Conservation (phyloP, 2,888 invertebrate species). For the Leptopterna dolabrata region DNA sequence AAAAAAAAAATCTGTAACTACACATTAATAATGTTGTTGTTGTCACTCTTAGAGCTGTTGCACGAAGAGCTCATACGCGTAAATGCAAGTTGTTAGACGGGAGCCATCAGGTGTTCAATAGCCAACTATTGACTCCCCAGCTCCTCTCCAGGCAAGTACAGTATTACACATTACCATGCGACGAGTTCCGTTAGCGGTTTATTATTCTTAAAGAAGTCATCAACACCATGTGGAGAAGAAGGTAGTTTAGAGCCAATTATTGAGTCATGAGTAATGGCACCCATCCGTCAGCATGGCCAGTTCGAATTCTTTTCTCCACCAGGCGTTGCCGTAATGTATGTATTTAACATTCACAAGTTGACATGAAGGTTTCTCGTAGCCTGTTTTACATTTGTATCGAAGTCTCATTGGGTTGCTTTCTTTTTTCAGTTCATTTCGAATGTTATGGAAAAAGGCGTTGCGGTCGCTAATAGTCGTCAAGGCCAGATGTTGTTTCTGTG, state of each 20-base stretch:
- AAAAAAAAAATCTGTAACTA: too few species aligned
- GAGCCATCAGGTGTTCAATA: not conserved
- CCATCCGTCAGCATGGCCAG: not conserved
- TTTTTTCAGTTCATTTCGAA: not conserved
- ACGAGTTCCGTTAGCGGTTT: not conserved
- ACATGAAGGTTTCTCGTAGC: not conserved
- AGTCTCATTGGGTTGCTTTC: not conserved
- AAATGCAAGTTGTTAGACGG: not conserved
- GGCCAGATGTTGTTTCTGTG: not conserved
- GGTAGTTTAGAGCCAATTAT: slow-evolving; percentile 7
- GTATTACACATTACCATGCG: not conserved
- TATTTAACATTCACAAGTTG: not conserved
- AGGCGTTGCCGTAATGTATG: not conserved
- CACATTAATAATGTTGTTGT: not conserved
- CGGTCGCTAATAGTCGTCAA: not conserved
- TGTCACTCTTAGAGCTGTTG: not conserved
- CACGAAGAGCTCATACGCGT: not conserved
- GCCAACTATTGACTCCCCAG: not conserved
- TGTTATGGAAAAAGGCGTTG: not conserved
- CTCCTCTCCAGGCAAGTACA: too few species aligned
- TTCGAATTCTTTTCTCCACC: not conserved
- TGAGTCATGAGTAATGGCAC: not conserved
- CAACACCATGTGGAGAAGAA: not conserved
- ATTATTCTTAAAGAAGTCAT: slow-evolving; percentile 3
- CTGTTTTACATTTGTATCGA: not conserved